Conservation (phyloP, 2,888 invertebrate genomes). For the Mayetiola destructor region DNA sequence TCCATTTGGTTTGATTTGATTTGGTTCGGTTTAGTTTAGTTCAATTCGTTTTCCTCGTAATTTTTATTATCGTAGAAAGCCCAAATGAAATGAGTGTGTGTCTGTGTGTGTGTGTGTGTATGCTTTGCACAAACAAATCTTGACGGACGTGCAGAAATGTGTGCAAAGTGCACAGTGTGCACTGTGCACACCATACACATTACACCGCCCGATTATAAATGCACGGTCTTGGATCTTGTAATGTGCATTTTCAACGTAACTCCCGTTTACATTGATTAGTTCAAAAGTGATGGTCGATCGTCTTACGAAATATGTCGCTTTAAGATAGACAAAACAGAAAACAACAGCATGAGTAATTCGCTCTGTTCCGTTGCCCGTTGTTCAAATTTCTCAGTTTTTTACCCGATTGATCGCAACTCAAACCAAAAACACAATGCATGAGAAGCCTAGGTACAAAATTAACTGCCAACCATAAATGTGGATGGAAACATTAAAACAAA, state of each 20-base stretch:
- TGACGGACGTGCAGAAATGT: conserved; percentile 7
- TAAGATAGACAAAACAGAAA: neutral
- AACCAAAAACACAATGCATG: conserved; percentile 4
- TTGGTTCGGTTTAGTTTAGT: too few species aligned
- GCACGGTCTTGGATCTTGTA: too few species aligned
- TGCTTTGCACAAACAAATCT: conserved; percentile 5
- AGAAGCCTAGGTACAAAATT: too few species aligned
- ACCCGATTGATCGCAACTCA: neutral
- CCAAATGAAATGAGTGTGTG: too few species aligned
- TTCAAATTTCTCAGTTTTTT: too few species aligned
- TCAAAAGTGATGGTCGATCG: too few species aligned
- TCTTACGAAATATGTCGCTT: neutral
- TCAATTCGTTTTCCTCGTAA: too few species aligned
- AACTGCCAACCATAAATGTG: conserved; percentile 8
- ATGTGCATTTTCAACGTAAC: neutral
- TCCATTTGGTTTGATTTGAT: too few species aligned
- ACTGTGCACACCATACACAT: neutral
- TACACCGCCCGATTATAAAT: neutral
- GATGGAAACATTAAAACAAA: too few species aligned
- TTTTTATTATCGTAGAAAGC: too few species aligned
- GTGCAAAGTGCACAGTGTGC: neutral
- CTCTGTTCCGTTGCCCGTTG: neutral
- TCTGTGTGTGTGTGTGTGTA: too few species aligned
- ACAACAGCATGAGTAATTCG: conserved; percentile 2
- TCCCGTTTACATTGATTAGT: conserved; percentile 1